Evolutionary conservation across 2,113 vertebrate genomes (phyloP).

Genomic region (Prietella phreatophila): DNA sequence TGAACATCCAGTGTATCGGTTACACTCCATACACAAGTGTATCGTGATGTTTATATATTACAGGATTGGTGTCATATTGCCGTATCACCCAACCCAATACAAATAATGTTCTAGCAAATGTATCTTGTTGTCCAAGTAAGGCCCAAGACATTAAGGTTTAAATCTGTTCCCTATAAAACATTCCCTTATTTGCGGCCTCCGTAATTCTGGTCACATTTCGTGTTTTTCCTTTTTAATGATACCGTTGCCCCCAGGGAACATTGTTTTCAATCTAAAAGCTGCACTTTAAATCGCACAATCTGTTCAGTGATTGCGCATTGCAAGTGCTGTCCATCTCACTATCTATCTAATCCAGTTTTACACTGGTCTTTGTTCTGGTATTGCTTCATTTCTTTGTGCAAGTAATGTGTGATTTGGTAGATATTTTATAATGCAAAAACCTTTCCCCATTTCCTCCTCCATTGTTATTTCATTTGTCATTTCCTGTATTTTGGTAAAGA

Average conservation of each 20-base stretch:
- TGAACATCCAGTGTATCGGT: background rate
- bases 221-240: background rate
- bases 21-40: background rate
- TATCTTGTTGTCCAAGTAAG: background rate
- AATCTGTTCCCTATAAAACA: too few relatives aligned
- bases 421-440: background rate
- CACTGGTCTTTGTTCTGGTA: background rate
- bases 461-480: slow-evolving; percentile 29
- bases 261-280: too few relatives aligned
- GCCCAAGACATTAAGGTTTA: background rate
- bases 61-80: background rate
- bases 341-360: background rate
- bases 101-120: background rate
- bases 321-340: background rate
- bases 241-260: background rate
- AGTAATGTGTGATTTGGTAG: background rate
- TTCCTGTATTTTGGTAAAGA: slow-evolving; percentile 25
- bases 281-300: background rate
- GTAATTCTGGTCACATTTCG: background rate
- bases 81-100: background rate
- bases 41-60: background rate
- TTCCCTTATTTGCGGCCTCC: too few relatives aligned
- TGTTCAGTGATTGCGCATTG: background rate
- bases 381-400: slow-evolving; percentile 3
- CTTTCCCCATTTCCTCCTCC: background rate